Evolutionary conservation across 2,797 vertebrate genomes (phyloP), one percentile per base, ranked within the genome.

Genomic region (Pseudomugil gertrudae): DNA sequence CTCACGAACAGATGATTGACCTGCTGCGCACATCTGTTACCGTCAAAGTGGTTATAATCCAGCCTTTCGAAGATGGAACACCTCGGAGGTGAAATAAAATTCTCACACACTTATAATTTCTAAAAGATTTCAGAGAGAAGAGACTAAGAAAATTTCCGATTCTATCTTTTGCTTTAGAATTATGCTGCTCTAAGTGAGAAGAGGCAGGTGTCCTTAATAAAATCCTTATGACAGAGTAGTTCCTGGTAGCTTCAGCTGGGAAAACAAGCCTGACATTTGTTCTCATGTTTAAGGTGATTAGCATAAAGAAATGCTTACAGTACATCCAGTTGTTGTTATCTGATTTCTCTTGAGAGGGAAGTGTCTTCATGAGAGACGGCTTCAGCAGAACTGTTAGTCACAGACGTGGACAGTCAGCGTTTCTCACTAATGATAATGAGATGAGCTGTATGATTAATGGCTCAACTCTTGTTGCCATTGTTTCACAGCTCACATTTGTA

Each of bases 1-100:
- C 96, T 36, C 98, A 99, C 0, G 97, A 99, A 86, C 97, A 99
- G 86, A 99, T 99, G 98, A 98, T 99, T 4, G 97, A 99, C 89
- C 94, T 99, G 0, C 94, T 99, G 27, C 95, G 98, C 30, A 99
- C 97, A 0, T 99, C 98, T 0, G 86, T 97, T 83, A 94, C 95
- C 0, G 98, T 99, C 70, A 98, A 96, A 72, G 97, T 99, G 81
- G 95, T 98, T 68, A 98, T 99, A 83, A 98, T 99, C 89, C 97
- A 98, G 79, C 98, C 98, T 15, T 93, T 97, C 0, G 95, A 98
- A 2, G 96, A 99, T 26, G 97, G 97, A 78, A 95, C 95, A 0
- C 97, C 97, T 19, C 93, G 97, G 86, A 96, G 97, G 98, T 98
- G 95, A 63, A n/a, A n/a, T n/a, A n/a, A n/a, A n/a, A n/a, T n/a